Evolutionary conservation across 2,113 vertebrate species (phyloP).

Genomic region (Melierax canorus): DNA sequence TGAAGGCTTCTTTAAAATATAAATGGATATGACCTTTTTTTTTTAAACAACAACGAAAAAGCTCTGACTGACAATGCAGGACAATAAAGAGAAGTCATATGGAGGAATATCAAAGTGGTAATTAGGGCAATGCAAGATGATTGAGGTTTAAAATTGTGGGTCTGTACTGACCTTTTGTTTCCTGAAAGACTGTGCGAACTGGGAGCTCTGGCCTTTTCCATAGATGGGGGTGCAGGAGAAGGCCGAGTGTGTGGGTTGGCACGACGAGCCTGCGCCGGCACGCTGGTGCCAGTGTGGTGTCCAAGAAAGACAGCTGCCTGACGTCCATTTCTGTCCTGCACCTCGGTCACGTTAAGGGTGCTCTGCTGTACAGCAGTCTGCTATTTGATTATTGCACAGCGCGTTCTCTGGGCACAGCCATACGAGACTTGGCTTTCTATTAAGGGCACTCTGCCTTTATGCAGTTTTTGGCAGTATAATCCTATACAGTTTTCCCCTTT

Average conservation of each 20-base stretch:
- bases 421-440: neutral
- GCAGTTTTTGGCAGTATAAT: neutral
- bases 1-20: neutral
- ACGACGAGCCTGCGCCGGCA: neutral
- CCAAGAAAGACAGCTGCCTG: neutral
- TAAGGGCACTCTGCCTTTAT: neutral
- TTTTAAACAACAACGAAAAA: neutral
- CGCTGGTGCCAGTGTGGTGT: neutral
- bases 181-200: neutral
- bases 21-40: neutral
- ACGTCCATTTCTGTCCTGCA: neutral
- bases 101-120: neutral
- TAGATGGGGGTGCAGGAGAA: neutral
- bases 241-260: neutral
- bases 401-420: fast-evolving
- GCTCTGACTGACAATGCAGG: neutral
- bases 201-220: neutral
- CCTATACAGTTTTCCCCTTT: neutral
- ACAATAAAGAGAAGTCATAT: neutral
- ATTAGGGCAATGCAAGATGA: neutral
- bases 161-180: neutral
- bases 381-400: neutral
- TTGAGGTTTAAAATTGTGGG: neutral
- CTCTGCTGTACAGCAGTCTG: neutral
- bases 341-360: neutral